phyloP scores from a whole-genome alignment of 2,797 vertebrate species.

The Tapera naevia region DNA sequence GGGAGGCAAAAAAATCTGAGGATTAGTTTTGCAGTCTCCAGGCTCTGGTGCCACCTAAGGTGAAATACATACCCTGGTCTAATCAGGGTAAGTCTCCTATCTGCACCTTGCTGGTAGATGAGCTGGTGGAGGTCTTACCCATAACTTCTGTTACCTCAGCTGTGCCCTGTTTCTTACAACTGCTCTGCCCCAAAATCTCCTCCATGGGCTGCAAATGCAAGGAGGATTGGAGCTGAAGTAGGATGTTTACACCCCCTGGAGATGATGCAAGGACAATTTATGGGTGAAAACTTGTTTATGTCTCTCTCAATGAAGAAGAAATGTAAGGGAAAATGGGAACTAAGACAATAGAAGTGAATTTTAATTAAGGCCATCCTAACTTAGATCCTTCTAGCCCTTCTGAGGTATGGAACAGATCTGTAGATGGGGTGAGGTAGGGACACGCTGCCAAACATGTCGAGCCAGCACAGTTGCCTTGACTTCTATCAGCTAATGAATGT shows the following conservation, averaged over 20 bases:
- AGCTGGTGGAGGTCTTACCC: background rate
- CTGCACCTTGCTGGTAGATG: background rate
- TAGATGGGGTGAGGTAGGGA: background rate
- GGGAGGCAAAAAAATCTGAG: background rate
- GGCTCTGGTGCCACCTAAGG: background rate
- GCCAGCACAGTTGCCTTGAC: background rate
- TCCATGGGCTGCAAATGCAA: background rate
- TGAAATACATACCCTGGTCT: background rate
- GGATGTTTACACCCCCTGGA: background rate
- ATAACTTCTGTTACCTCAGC: background rate
- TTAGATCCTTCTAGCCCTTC: background rate
- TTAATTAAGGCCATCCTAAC: background rate
- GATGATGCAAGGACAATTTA: background rate
- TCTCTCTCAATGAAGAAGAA: background rate
- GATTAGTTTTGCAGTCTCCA: background rate
- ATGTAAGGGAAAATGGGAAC: background rate
- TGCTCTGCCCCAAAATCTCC: background rate
- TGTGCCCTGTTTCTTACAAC: background rate
- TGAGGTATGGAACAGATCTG: background rate
- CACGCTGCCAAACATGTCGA: rapidly evolving
- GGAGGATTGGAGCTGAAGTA: background rate
- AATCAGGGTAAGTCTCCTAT: background rate
- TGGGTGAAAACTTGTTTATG: background rate
- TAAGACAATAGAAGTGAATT: background rate
- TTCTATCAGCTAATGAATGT: background rate